Evolutionary conservation across 1,140 invertebrate species (phyloP), one percentile per base, ranked within the genome.

Genomic region (Drosophila asahinai): DNA sequence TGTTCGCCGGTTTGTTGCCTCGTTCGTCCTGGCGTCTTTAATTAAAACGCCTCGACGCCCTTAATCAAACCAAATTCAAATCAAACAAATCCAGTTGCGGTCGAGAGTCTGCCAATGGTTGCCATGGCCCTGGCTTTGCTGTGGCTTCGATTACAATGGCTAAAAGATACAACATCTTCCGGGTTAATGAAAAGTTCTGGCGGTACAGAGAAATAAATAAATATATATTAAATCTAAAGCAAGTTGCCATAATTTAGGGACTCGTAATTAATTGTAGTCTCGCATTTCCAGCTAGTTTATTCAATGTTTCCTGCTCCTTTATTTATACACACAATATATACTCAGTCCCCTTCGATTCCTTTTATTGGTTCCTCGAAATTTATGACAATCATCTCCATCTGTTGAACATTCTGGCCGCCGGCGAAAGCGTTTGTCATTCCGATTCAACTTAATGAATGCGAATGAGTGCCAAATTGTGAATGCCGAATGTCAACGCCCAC

Each of bases 361-460:
- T 30, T 27, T 33, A 33, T 30, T 47, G 42, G 7, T 33, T 12
- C 7, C 9, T 33, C 66, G 25, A 48, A 72, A 49, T 72, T 71
- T 49, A 59, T 59, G 70, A 72, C 70, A 72, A 59, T 72, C 70
- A 73, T 59, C 70, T 73, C 22, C 70, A 73, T 72, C 70, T 73
- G 70, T 73, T 73, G 71, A 73, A 22, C 71, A 45, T 43, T 63
- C 14, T 42, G 48, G 66, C 43, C 54, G 64, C 2, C 30, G 45
- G 58, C 67, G 58, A 62, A 57, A 68, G 49, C 65, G 55, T 71
- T 68, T 75, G 81, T 43, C 64, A 82, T 77, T 62, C 55, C 36
- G 49, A 40, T 68, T 55, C 60, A 47, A 60, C 42, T 42, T 63
- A 55, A 86, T 81, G 57, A 73, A 77, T 81, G 73, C 72, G 55